phyloP scores from a whole-genome alignment of 2,888 invertebrate genomes.

The Heliconius erato region DNA sequence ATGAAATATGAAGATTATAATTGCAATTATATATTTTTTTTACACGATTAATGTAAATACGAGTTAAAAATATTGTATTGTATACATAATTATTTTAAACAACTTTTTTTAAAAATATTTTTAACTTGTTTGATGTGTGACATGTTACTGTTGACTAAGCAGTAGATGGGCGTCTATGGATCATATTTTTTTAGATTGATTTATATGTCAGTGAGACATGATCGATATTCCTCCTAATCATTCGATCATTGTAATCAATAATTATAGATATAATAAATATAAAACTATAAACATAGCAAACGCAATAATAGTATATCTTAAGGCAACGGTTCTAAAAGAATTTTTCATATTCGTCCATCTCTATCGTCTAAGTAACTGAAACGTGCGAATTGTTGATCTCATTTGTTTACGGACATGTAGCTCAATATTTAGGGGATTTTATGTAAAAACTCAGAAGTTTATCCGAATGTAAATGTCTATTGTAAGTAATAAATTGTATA shows the following conservation, averaged over 20 bases:
- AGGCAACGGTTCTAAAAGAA: background rate
- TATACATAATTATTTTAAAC: slow-evolving; percentile 9
- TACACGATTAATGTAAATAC: slow-evolving; percentile 37
- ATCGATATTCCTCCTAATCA: background rate
- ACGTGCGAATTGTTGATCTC: slow-evolving; percentile 83
- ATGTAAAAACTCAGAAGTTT: slow-evolving; percentile 72
- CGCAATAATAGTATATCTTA: background rate
- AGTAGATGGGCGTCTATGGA: slow-evolving; percentile 17
- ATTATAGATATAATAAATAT: background rate
- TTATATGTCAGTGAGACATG: background rate
- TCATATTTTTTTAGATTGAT: background rate
- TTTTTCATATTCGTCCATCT: slow-evolving; percentile 23
- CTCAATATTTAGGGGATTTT: slow-evolving; percentile 77
- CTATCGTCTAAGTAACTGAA: slow-evolving; percentile 54
- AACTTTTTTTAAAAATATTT: slow-evolving; percentile 5
- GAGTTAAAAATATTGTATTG: slow-evolving; percentile 29
- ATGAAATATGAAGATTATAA: slow-evolving; percentile 16
- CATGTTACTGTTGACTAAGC: slow-evolving; percentile 36
- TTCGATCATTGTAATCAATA: background rate
- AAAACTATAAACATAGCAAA: background rate
- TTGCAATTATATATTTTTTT: slow-evolving; percentile 29
- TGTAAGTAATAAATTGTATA: slow-evolving; percentile 79
- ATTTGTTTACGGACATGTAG: slow-evolving; percentile 82
- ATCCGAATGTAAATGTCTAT: slow-evolving; percentile 77
- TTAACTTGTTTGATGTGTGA: slow-evolving; percentile 31